A percentile compares a stretch with the other conserved stretches of the same genome.
phyloP scores from a whole-genome alignment of 2,113 vertebrate species.

The Chionomys nivalis region DNA sequence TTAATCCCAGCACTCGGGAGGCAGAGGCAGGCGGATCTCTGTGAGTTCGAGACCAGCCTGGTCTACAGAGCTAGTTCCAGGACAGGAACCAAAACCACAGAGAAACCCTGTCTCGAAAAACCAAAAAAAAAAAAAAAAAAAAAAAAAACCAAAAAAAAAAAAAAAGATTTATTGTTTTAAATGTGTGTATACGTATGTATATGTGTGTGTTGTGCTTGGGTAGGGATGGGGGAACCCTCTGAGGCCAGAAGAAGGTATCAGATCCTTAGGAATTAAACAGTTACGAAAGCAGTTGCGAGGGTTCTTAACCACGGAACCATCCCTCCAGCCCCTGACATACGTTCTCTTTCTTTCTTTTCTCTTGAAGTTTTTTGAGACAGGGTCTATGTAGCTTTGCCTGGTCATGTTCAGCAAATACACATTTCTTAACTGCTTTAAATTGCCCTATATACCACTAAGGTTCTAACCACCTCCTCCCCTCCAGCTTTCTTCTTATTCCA shows the following conservation, averaged over 20 bases:
- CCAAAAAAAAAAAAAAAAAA: too few species aligned
- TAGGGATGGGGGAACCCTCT: too few species aligned
- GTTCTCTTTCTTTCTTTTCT: neutral
- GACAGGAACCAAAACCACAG: too few species aligned
- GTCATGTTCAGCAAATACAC: neutral
- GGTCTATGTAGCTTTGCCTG: neutral
- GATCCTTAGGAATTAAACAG: neutral
- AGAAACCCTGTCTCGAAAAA: too few species aligned
- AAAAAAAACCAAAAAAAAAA: too few species aligned
- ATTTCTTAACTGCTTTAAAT: neutral
- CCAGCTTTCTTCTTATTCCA: too few species aligned
- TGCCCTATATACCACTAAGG: neutral
- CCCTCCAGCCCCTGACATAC: neutral
- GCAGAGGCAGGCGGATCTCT: too few species aligned
- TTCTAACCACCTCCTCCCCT: too few species aligned
- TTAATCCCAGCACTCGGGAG: too few species aligned
- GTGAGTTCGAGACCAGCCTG: too few species aligned
- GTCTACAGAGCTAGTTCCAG: too few species aligned
- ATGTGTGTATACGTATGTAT: neutral
- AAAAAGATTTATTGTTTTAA: neutral
- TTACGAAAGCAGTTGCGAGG: neutral
- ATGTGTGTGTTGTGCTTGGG: neutral
- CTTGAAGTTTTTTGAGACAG: neutral
- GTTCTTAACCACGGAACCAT: neutral
- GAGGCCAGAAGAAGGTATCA: neutral